Conservation (phyloP, 2,888 invertebrate genomes). For the Pegoplata infirma region DNA sequence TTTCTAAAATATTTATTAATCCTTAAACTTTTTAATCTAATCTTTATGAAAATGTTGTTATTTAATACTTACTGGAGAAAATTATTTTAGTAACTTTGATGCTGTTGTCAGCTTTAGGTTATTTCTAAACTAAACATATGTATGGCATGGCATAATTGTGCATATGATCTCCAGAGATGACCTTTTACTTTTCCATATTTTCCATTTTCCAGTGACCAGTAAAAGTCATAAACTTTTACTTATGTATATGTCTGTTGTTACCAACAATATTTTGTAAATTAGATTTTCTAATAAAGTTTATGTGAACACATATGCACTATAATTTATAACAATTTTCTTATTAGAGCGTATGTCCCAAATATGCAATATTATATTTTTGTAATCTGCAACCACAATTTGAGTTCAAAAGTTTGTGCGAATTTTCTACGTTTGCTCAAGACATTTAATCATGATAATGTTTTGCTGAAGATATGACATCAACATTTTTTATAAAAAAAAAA, state of each 20-base stretch:
- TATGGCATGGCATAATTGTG: neutral
- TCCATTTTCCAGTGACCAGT: constrained; percentile 11
- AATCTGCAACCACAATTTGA: no score
- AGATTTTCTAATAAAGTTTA: constrained; percentile 22
- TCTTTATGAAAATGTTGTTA: constrained; percentile 3
- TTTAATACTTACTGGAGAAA: neutral
- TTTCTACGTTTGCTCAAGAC: no score
- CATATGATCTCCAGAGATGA: constrained; percentile 6
- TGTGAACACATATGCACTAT: neutral
- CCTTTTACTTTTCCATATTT: constrained; percentile 23
- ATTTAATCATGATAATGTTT: no score
- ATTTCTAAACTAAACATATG: constrained; percentile 20
- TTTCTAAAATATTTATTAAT: constrained; percentile 20
- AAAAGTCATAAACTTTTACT: constrained; percentile 47
- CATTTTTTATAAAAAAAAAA: no score
- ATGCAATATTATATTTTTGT: no score
- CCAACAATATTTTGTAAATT: constrained; percentile 35
- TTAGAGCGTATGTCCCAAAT: neutral
- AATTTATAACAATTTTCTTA: neutral
- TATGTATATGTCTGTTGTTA: no score
- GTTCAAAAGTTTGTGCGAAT: no score
- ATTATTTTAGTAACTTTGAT: constrained; percentile 19
- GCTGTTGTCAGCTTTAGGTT: constrained; percentile 36
- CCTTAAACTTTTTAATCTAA: constrained; percentile 32
- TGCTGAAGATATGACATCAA: no score